Evolutionary conservation across 2,797 vertebrate genomes (phyloP).

Genomic region (Babyrousa celebensis): DNA sequence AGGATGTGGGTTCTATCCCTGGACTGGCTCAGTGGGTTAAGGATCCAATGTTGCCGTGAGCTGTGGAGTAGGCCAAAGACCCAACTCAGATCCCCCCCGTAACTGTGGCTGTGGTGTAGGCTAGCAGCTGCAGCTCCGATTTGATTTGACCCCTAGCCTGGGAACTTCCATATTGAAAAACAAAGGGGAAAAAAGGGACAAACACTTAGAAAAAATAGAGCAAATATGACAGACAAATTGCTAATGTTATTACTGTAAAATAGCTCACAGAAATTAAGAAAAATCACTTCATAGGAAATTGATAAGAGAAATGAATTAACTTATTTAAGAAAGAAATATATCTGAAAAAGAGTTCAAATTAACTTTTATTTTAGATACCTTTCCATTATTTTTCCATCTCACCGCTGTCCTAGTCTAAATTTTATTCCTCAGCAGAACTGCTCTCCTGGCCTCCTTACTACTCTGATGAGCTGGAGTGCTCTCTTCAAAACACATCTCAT

Average conservation of each 20-base stretch:
- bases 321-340: neutral
- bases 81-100: too few species aligned
- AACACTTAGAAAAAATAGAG: neutral
- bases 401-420: neutral
- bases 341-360: constrained; percentile 6
- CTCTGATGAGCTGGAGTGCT: neutral
- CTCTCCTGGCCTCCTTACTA: neutral
- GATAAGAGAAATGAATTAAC: constrained; percentile 5
- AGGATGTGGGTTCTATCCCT: too few species aligned
- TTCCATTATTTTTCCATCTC: neutral
- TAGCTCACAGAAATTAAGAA: neutral
- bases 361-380: neutral
- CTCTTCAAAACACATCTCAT: neutral
- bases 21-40: too few species aligned
- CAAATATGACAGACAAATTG: neutral
- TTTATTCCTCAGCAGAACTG: neutral
- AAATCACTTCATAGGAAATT: neutral
- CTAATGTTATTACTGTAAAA: constrained; percentile 36
- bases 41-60: too few species aligned
- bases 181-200: too few species aligned
- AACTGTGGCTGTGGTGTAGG: too few species aligned
- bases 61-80: too few species aligned
- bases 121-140: too few species aligned
- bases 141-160: too few species aligned
- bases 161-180: neutral